phyloP scores from a whole-genome alignment of 2,888 invertebrate species.

The Cantharis rustica region DNA sequence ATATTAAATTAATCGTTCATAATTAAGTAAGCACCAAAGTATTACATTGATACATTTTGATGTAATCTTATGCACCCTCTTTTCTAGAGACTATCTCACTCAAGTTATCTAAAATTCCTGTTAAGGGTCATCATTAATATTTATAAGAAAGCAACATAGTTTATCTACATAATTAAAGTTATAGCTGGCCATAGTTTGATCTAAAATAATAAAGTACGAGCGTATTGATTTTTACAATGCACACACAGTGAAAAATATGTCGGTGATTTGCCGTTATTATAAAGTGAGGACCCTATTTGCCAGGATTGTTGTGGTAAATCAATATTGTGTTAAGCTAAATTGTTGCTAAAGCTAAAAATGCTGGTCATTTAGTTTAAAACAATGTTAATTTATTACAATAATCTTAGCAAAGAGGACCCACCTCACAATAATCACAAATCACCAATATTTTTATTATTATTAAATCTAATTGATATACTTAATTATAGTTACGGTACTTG shows the following conservation, averaged over 20 bases:
- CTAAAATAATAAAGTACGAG: background rate
- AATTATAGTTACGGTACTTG: too few relatives aligned
- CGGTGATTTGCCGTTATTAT: too few relatives aligned
- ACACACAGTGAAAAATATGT: background rate
- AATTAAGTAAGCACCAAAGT: background rate
- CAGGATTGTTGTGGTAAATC: too few relatives aligned
- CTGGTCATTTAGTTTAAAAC: too few relatives aligned
- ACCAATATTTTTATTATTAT: too few relatives aligned
- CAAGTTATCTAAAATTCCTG: background rate
- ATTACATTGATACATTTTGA: background rate
- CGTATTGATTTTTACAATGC: background rate
- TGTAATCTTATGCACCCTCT: slow-evolving; percentile 4
- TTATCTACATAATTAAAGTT: background rate
- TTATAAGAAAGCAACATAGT: background rate
- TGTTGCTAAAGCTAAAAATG: too few relatives aligned
- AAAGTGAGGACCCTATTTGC: too few relatives aligned
- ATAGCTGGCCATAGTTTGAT: background rate
- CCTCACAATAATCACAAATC: too few relatives aligned
- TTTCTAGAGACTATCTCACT: background rate
- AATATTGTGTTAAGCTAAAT: too few relatives aligned
- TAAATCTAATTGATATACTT: too few relatives aligned
- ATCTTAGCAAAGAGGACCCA: too few relatives aligned
- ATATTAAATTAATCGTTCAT: background rate
- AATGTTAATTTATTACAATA: too few relatives aligned
- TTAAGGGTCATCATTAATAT: background rate